A percentile compares a stretch with the other conserved stretches of the same genome.
phyloP scores from a whole-genome alignment of 2,113 vertebrate genomes.

The Phalacrocorax pelagicus region DNA sequence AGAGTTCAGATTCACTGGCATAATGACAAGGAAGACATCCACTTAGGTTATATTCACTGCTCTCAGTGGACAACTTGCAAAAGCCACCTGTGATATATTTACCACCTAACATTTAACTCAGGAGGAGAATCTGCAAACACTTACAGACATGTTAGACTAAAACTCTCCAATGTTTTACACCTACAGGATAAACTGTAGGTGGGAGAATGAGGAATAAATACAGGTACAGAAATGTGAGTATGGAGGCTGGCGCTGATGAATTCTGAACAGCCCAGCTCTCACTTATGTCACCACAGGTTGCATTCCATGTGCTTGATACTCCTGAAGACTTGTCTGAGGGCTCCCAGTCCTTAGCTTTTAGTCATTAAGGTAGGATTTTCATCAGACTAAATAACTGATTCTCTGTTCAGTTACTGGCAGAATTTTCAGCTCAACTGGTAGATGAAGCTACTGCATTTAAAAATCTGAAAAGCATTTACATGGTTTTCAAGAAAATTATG shows the following conservation, averaged over 20 bases:
- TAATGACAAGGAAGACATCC: not conserved
- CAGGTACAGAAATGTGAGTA: not conserved
- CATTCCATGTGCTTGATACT: not conserved
- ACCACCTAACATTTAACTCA: not conserved
- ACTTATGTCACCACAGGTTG: not conserved
- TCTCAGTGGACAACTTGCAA: not conserved
- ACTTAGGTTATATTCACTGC: not conserved
- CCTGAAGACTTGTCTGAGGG: not conserved
- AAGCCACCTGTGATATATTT: not conserved
- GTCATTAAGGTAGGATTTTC: not conserved
- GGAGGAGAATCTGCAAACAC: not conserved
- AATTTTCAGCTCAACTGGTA: not conserved
- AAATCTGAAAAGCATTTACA: slow-evolving; percentile 1
- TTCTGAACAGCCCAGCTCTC: not conserved
- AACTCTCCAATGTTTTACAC: not conserved
- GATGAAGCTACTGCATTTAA: not conserved
- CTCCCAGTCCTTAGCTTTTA: not conserved
- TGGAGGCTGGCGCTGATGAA: not conserved
- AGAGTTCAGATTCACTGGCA: not conserved
- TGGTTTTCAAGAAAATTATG: not conserved
- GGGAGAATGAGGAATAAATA: not conserved
- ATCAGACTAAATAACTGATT: not conserved
- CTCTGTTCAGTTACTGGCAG: not conserved
- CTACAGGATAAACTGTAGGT: not conserved
- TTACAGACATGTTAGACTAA: not conserved